Conservation (phyloP, 2,888 invertebrate genomes). For the Trachelus tabidus region DNA sequence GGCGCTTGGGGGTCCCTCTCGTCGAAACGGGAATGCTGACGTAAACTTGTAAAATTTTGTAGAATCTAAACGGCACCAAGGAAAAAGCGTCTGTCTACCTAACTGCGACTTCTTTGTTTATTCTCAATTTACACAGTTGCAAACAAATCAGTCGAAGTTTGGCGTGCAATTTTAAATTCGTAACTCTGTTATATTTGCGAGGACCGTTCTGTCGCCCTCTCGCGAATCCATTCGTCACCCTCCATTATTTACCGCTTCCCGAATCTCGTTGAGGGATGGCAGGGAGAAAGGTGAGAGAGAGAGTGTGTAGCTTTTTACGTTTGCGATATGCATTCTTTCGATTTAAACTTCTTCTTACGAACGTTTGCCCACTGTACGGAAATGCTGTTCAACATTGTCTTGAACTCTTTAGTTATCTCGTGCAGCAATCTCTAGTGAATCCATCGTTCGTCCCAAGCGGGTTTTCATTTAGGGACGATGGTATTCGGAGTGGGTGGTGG, state of each 20-base stretch:
- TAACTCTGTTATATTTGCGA: conserved; percentile 13
- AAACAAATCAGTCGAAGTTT: conserved; percentile 46
- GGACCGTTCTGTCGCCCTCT: not conserved
- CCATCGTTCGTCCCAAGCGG: not conserved
- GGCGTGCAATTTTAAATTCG: conserved; percentile 44
- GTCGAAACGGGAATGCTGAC: no score
- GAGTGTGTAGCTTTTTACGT: not conserved
- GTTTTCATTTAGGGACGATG: not conserved
- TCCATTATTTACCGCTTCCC: conserved; percentile 41
- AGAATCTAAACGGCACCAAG: not conserved
- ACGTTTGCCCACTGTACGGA: not conserved
- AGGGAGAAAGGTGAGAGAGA: not conserved
- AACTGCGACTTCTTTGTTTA: conserved; percentile 33
- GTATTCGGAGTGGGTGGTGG: not conserved
- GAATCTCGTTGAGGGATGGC: not conserved
- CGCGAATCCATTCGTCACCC: conserved; percentile 37
- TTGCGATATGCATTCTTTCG: not conserved
- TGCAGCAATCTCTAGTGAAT: not conserved
- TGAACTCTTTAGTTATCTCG: no score
- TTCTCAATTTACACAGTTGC: conserved; percentile 41
- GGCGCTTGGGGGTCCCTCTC: not conserved
- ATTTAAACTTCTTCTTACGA: not conserved
- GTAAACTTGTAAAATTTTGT: not conserved
- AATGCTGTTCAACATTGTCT: not conserved
- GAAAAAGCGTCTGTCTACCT: not conserved